These are phyloP conservation scores for Merodon equestris DNA, from an alignment of 2,888 invertebrate species.

Conservation along the genomic window DNA sequence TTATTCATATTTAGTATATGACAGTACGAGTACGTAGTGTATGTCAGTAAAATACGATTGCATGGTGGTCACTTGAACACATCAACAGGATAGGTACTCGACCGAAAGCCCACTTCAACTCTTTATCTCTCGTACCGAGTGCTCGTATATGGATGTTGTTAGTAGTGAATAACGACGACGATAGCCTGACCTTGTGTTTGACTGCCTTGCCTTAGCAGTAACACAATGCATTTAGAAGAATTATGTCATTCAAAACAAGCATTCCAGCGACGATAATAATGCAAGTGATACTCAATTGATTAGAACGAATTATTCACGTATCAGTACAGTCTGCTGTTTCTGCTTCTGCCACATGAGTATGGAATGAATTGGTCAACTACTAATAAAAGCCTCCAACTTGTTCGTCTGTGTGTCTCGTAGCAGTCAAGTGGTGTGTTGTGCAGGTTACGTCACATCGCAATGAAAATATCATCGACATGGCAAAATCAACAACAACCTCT, in stretches of 20 bases:
- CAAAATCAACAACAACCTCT: conserved; percentile 3
- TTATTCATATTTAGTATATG: background rate
- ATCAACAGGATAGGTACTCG: too few relatives aligned
- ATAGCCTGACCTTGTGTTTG: conserved; percentile 49
- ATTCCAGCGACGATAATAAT: conserved; percentile 28
- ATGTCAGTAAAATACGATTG: conserved; percentile 6
- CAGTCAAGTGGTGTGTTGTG: conserved; percentile 10
- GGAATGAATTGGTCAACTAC: conserved; percentile 1
- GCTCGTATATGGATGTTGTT: background rate
- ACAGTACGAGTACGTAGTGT: background rate
- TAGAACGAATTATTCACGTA: conserved; percentile 57
- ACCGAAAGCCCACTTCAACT: conserved; percentile 29
- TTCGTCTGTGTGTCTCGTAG: conserved; percentile 24
- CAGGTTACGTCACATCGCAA: conserved; percentile 50
- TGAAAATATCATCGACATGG: background rate
- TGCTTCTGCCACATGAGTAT: too few relatives aligned
- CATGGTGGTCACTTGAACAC: background rate
- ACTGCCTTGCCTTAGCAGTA: conserved; percentile 20
- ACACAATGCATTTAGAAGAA: conserved; percentile 53
- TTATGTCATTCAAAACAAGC: conserved; percentile 52
- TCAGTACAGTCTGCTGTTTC: conserved; percentile 22
- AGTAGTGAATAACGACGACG: conserved; percentile 4
- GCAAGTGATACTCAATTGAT: conserved; percentile 52
- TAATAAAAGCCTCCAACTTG: conserved; percentile 38
- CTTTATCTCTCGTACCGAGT: conserved; percentile 29